Base-by-base conservation (phyloP, 2,797 vertebrate genomes). In the Morus bassanus region DNA sequence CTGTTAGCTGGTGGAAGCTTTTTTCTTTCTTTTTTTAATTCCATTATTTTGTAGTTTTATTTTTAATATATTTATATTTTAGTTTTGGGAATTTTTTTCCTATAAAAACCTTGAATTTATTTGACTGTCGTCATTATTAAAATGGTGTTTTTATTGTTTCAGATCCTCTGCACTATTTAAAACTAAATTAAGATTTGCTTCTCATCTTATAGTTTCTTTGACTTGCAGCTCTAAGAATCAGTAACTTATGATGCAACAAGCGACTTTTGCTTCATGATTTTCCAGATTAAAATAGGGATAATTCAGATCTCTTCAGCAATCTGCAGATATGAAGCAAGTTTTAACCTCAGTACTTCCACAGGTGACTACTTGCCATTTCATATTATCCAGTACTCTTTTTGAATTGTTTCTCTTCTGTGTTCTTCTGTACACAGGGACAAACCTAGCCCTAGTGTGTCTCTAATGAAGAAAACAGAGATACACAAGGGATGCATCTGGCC, bases 381-480 rank as follows among this genome's bases (percentile, higher is more conserved):
- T 65, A 59, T 69, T 65, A 64, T 11, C n/a, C 7, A 23, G 18
- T 25, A 75, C 13, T 28, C 6, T 48, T 77, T 65, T 54, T 63
- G 3, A 57, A 56, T 84, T 91, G 24, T 59, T 89, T 76, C 14
- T 84, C 17, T 86, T 90, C 39, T 68, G 5, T 53, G 33, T 57
- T 88, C 18, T 85, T 57, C 33, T 57, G 46, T 48, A 70, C 23
- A 67, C 9, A 79, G 76, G 37, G 63, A 43, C 77, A 93, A 95
- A 87, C 12, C 31, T 31, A 53, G 12, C 8, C 25, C 22, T 72
- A 15, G 43, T 43, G 17, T 72, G 46, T n/a, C 43, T 91, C 69
- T 90, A 78, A 88, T 74, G 60, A 94, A 90, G 81, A 68, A 96
- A 94, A 70, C 23, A 82, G 35, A 93, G 67, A 73, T 50, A 61